Evolutionary conservation across 2,113 vertebrate genomes (phyloP), one percentile per base, ranked within the genome.

Genomic region (Oreochromis spilurus): DNA sequence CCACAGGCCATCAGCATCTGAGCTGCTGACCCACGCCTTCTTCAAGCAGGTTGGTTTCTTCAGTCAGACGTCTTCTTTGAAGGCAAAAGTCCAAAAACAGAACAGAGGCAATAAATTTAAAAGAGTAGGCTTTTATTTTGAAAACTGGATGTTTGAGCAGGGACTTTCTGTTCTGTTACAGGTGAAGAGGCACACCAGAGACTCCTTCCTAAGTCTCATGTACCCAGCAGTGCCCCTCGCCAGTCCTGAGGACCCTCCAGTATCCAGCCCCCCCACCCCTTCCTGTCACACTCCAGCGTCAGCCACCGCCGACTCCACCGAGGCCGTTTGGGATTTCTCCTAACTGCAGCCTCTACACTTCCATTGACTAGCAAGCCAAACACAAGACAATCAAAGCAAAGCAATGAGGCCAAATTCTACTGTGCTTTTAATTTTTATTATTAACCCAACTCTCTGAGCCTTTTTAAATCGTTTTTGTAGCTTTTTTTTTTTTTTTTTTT

Each of bases 21-120:
- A 96, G 88, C 97, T 99, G 89, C 92, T 99, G 91, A 97, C 96
- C 10, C 99, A 99, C 81, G 95, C 96, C 77, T 99, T 99, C 96
- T 99, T 99, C 96, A 99, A 96, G 90, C 97, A 98, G 98, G 98
- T 99, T 92, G 97, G 90, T 34, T 57, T 67, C 40, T 72, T 72
- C 67, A 72, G 45, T 34, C 5, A 3, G 7, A 21, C 8, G 4
- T 79, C 7, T 26, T 52, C 75, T 78, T 78, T 78, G 2, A 29
- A 78, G 45, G n/a, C n/a, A 78, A 53, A 53, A 34, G 11, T 34
- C 26, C 17, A 62, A 34, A 81, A 62, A 13, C 53, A 17, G 21
- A 14, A 78, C 24, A 78, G 36, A 67, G 36, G 36, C 62, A 50
- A n/a, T 77, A 1, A 2, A 13, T 77, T 13, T 50, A 52, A 29